A percentile compares a stretch with the other conserved stretches of the same genome.
Evolutionary conservation across 2,113 vertebrate genomes (phyloP).

Genomic region (Gallinago media): DNA sequence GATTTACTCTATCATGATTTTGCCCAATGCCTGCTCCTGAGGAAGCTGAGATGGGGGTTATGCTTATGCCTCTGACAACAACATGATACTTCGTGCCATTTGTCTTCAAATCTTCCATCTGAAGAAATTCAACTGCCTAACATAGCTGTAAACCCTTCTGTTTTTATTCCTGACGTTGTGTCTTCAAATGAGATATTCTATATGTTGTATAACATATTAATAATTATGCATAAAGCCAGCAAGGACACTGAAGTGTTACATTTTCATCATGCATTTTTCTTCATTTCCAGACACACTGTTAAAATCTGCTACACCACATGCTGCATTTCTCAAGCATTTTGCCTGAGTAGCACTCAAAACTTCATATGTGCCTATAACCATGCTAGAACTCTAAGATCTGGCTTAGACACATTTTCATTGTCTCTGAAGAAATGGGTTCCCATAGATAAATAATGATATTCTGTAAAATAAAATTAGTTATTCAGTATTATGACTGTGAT

Average conservation of each 20-base stretch:
- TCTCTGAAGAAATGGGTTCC: background rate
- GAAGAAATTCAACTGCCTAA: background rate
- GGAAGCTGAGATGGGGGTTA: background rate
- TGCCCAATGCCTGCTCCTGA: background rate
- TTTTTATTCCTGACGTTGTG: background rate
- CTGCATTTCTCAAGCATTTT: background rate
- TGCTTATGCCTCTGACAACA: background rate
- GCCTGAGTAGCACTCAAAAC: background rate
- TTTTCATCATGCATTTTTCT: background rate
- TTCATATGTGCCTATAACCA: background rate
- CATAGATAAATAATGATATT: background rate
- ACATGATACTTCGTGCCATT: background rate
- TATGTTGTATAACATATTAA: background rate
- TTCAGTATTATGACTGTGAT: background rate
- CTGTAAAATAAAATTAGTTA: background rate
- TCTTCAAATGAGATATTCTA: background rate
- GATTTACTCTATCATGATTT: background rate
- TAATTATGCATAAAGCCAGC: background rate
- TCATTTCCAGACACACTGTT: background rate
- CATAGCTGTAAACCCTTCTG: background rate
- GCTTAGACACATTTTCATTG: background rate
- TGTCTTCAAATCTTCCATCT: background rate
- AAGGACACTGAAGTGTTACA: background rate
- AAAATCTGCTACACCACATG: background rate
- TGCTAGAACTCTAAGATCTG: background rate